Base-by-base conservation (phyloP, 2,797 vertebrate species). In the Liasis olivaceus region DNA sequence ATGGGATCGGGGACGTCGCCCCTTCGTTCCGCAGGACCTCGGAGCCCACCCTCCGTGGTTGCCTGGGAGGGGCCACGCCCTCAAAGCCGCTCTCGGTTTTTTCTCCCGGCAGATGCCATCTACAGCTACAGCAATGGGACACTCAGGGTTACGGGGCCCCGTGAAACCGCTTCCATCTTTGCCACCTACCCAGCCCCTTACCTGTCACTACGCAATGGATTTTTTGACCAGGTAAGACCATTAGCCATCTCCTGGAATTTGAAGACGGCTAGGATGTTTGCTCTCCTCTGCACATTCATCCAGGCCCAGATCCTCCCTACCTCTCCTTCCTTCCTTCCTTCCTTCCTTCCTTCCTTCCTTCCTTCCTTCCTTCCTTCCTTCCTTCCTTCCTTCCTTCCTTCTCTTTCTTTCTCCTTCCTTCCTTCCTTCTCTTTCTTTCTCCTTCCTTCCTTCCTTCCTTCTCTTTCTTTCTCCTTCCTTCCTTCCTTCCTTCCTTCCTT, bases 131-230 rank as follows among this genome's bases (percentile, higher is more conserved):
- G 98, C 94, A 98, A 98, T 0, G 98, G 98, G 59, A 97, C 97
- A 36, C 95, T 99, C 64, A 95, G 97, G 0, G 97, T 98, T 3
- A 97, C 96, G 0, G 98, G 99, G 1, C 97, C 97, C 36, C 97
- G 96, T 85, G 98, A 99, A 95, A 99, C 98, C 0, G 98, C 98
- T 0, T 98, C 98, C 8, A 98, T 99, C 95, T 99, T 99, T 6
- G 98, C 98, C 93, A 98, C 98, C 0, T 99, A 98, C 95, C 98
- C 98, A 0, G 91, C 97, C 0, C 97, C 97, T 11, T 96, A 97
- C 1, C 9, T 98, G 0, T 97, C 96, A 11, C 4, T 98, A 2
- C 28, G 92, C 59, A 97, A 97, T 0, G 98, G 97, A 86, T 98
- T 99, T 93, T 94, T 99, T 7, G 98, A 98, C 93, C 98, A 98